Percentiles rank a stretch among this genome's conserved stretches.
phyloP scores from a whole-genome alignment of 1,140 invertebrate genomes.

The Portunus trituberculatus region DNA sequence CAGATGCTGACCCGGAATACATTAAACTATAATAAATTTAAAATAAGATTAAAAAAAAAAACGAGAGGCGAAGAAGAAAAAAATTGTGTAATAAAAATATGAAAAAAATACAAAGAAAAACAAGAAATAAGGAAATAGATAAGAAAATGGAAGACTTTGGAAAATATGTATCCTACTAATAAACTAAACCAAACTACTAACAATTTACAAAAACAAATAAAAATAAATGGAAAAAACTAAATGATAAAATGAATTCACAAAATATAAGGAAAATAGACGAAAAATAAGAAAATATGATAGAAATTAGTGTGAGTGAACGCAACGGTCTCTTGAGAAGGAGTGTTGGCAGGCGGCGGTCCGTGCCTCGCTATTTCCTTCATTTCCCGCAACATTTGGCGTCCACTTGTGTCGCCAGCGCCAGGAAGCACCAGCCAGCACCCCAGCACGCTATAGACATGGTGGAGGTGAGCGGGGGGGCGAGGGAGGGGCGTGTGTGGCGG shows the following conservation, averaged over 20 bases:
- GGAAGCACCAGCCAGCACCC: background rate
- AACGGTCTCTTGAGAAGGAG: background rate
- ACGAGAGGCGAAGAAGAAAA: too few relatives aligned
- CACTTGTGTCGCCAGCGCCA: background rate
- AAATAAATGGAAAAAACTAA: background rate
- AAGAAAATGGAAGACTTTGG: background rate
- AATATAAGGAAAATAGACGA: background rate
- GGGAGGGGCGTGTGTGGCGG: too few relatives aligned
- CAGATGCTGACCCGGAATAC: too few relatives aligned
- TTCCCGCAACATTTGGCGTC: background rate
- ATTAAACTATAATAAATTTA: too few relatives aligned
- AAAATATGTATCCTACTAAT: background rate
- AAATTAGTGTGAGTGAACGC: background rate
- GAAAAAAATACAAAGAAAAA: too few relatives aligned
- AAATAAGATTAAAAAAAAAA: too few relatives aligned
- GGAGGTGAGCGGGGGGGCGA: background rate
- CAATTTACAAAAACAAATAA: background rate
- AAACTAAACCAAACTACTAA: background rate
- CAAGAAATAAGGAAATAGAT: too few relatives aligned
- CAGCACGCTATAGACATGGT: background rate
- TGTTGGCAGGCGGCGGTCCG: background rate
- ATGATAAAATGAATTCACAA: too few relatives aligned
- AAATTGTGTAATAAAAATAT: too few relatives aligned
- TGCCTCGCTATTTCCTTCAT: background rate
- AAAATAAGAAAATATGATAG: background rate